Base-by-base conservation (phyloP, 2,888 invertebrate genomes). In the Rosalia funebris region DNA sequence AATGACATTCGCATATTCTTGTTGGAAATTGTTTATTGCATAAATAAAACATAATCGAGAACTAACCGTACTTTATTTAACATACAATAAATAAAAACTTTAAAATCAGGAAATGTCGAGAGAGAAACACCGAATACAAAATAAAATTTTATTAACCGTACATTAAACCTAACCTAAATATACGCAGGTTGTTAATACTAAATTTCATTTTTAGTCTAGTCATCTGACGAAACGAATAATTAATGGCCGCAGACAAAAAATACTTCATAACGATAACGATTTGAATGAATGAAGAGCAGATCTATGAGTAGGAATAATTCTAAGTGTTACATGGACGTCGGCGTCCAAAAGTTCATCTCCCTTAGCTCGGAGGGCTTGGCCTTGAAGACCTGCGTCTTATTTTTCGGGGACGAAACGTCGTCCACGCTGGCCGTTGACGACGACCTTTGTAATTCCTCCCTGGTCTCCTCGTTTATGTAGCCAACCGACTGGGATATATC, bases 321-420 rank as follows among this genome's bases (percentile, higher is more conserved):
- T 10, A 37, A n/a, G 9, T 3, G 19, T 61, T 86, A 92, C 92
- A 92, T 92, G 0, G 92, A 92, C 5, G 92, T 92, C 0, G 92
- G 92, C 3, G 92, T 91, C 91, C 91, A 92, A 82, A 92, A 92
- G 80, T 92, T 92, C 89, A 92, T 89, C 81, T 92, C 92, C 42
- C 92, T 81, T 10, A 92, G 82, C 75, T 92, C 91, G 0, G 91
- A 89, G 0, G 89, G 89, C 75, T 86, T 87, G 0, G 88, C 84
- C 69, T 84, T 83, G 71, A 85, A 83, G 12, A 79, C 73, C 34
- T 75, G 71, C 2, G 63, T 64, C 47, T 71, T 70, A 7, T 63
- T 62, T n/a, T 78, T 71, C 37, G 78, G 81, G 3, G 63, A 62
- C 82, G 73, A 76, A 72, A 81, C 42, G 71, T 75, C 60, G 60